Base-by-base conservation (phyloP, 2,797 vertebrate genomes). In the Aldrovandia affinis region DNA sequence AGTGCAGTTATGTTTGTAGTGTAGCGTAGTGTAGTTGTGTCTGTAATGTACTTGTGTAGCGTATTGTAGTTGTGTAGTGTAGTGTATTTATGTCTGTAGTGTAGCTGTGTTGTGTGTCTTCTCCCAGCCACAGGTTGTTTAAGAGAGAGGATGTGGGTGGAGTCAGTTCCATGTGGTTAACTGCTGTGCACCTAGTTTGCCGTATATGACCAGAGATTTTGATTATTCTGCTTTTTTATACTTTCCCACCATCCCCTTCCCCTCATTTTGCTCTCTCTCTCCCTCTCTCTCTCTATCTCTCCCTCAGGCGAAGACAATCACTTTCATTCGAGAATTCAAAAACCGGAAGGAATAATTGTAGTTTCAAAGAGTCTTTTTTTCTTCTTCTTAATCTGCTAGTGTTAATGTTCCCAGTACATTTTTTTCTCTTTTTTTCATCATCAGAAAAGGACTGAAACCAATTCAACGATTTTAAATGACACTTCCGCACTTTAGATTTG, bases 261-360 rank as follows among this genome's bases (percentile, higher is more conserved):
- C 36, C 36, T 42, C 8, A 57, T 42, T 57, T 28, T 36, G 52
- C 39, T 30, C 0, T 25, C 52, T 83, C 33, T 78, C 39, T 47
- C 44, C 10, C 55, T 59, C 54, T 50, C 59, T 44, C n/a, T 63
- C 42, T 65, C 7, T 78, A 3, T 50, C 28, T 30, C n/a, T 68
- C 15, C 55, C 25, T 14, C 61, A 84, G 83, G 78, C 63, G 42
- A 36, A 57, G 83, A 84, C 83, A 70, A 73, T 80, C 78, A 70
- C 33, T 42, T 57, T 80, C 33, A 44, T 20, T 57, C 70, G 63
- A 33, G 47, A 47, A 70, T 33, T 4, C 78, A 84, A 78, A 33
- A 57, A 65, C 33, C 15, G 0, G 78, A 70, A 79, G 50, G 42
- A 54, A 12, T 57, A n/a, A 5, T 10, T n/a, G 3, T 50, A 80